Evolutionary conservation across 1,140 invertebrate species (phyloP).

Genomic region (Tetramorium alpestre): DNA sequence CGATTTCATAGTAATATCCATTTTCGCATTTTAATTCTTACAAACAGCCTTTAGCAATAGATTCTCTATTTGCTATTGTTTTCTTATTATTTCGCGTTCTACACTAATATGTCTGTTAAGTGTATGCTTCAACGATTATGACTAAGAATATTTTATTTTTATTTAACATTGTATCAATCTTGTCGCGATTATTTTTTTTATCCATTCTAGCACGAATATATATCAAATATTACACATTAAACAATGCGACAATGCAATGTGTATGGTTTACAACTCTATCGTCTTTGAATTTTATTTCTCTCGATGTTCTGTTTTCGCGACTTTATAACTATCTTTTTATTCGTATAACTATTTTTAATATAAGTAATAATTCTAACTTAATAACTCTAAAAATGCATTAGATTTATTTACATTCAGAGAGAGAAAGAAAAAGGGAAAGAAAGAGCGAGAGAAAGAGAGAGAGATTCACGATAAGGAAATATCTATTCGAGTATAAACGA

Average conservation of each 20-base stretch:
- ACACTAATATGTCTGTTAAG: background rate
- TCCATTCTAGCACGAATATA: background rate
- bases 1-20: background rate
- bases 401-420: slow-evolving; percentile 3
- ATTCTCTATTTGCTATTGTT: slow-evolving; percentile 2
- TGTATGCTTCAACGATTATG: background rate
- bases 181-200: background rate
- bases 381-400: background rate
- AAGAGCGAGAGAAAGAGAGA: background rate
- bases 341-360: background rate
- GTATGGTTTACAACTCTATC: background rate
- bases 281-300: background rate
- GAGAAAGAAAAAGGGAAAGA: background rate
- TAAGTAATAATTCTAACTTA: background rate
- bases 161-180: background rate
- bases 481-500: slow-evolving; percentile 6
- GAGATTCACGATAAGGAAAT: slow-evolving; percentile 8
- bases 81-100: background rate
- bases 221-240: slow-evolving; percentile 8
- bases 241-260: background rate
- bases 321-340: background rate
- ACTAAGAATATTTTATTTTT: slow-evolving; percentile 11
- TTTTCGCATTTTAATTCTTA: background rate
- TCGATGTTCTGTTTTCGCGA: no score
- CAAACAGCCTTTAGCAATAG: background rate